Base-by-base conservation (phyloP, 2,888 invertebrate genomes). In the Cinara cedri region DNA sequence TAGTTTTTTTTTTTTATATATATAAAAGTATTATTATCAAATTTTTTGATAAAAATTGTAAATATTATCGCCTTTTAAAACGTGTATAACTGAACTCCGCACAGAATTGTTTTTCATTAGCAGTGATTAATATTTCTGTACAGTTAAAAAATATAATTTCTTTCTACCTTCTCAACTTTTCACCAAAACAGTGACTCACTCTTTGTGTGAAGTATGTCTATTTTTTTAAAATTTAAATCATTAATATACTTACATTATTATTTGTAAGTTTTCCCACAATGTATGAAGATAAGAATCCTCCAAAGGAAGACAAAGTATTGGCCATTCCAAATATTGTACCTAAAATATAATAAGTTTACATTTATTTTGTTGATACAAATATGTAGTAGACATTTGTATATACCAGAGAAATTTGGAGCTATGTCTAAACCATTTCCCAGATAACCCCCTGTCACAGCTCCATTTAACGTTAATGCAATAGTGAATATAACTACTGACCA, bases 301-400 rank as follows among this genome's bases (percentile, higher is more conserved):
- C 93, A 72, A 93, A 88, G 0, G 94, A 94, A 0, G 94, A 93
- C 78, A 94, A 86, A 0, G 94, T 93, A 84, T 95, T 95, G n/a
- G 94, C 94, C 87, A 95, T 87, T 55, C 95, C 95, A 85, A 95
- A 94, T 82, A 95, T 94, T 1, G 95, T 95, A 0, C 95, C 93
- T 85, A 81, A 51, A 83, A 83, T 44, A 76, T 51, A 81, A 54
- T 60, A 46, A 68, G n/a, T 16, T 57, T 16, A 66, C 4, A 51
- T 34, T 72, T 24, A 60, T 16, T 1, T 24, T 21, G n/a, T n/a
- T n/a, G n/a, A 10, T 16, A 46, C 49, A 57, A 19, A 14, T 9
- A 1, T 14, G 9, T 24, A 49, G 9, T 51, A 11, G 11, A 8
- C 13, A 55, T 44, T 16, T 21, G 24, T 46, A 11, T 80, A 81